These are phyloP conservation scores for Callopanchax toddi DNA, from an alignment of 2,113 vertebrate species.

Conservation along the genomic window DNA sequence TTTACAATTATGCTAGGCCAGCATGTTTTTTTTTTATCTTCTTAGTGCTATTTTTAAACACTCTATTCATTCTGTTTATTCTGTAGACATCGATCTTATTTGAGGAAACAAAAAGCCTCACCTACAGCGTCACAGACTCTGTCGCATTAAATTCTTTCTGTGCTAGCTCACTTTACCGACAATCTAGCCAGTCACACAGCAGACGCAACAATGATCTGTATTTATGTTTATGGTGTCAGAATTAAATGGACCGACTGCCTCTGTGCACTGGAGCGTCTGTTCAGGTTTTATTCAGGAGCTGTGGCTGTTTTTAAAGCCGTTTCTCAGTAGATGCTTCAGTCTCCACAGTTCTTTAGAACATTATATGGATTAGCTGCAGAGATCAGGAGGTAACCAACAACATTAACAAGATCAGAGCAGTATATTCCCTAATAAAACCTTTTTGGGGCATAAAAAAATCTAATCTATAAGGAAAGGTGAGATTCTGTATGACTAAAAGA, in stretches of 20 bases:
- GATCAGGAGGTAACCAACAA: neutral
- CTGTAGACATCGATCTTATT: constrained; percentile 2
- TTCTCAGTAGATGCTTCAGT: neutral
- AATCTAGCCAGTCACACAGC: constrained; percentile 1
- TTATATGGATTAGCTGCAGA: neutral
- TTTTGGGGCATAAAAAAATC: neutral
- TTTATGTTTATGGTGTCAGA: constrained; percentile 17
- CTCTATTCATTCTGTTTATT: constrained; percentile 1
- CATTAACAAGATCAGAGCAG: neutral
- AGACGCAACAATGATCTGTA: constrained; percentile 14
- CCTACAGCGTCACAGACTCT: neutral
- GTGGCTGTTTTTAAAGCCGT: neutral
- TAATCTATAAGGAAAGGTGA: neutral
- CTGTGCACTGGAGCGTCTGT: neutral
- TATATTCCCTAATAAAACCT: neutral
- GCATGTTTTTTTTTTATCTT: constrained; percentile 5
- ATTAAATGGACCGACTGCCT: neutral
- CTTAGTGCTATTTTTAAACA: constrained; percentile 6
- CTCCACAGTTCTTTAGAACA: neutral
- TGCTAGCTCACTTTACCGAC: constrained; percentile 3
- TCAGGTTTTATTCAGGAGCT: constrained; percentile 1
- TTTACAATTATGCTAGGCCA: neutral
- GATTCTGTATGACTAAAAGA: neutral
- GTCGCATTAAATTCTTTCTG: constrained; percentile 9
- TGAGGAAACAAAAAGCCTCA: constrained; percentile 23